Conservation (phyloP, 2,888 invertebrate species). For the Anthrax anthrax region DNA sequence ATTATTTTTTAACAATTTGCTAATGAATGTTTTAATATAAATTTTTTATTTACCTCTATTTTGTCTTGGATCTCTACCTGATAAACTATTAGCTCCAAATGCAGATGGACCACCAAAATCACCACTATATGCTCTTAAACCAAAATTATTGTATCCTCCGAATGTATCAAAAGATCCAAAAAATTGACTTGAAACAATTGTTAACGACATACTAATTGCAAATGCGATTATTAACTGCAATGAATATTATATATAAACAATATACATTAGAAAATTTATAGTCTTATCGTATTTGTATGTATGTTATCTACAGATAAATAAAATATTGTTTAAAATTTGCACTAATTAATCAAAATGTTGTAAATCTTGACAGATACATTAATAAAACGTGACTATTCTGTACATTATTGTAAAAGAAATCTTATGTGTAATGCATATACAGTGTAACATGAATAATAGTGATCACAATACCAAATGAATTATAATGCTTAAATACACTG, state of each 20-base stretch:
- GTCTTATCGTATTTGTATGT: too few species aligned
- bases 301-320: neutral
- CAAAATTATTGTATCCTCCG: constrained; percentile 9
- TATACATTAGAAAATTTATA: neutral
- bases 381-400: neutral
- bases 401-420: too few species aligned
- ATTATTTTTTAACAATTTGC: neutral
- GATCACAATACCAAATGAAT: too few species aligned
- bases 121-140: constrained; percentile 10
- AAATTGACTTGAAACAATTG: constrained; percentile 28
- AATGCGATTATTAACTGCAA: constrained; percentile 27
- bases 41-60: constrained; percentile 25
- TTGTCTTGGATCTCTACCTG: constrained; percentile 28
- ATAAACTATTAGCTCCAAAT: constrained; percentile 9
- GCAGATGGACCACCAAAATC: constrained; percentile 13
- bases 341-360: neutral
- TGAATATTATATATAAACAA: constrained; percentile 4
- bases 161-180: constrained; percentile 18
- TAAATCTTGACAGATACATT: neutral
- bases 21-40: neutral
- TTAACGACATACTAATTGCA: constrained; percentile 26
- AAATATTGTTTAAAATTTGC: neutral
- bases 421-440: too few species aligned
- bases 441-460: too few species aligned
- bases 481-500: too few species aligned